Base-by-base conservation (phyloP, 1,140 invertebrate genomes). In the Tigriopus japonicus region DNA sequence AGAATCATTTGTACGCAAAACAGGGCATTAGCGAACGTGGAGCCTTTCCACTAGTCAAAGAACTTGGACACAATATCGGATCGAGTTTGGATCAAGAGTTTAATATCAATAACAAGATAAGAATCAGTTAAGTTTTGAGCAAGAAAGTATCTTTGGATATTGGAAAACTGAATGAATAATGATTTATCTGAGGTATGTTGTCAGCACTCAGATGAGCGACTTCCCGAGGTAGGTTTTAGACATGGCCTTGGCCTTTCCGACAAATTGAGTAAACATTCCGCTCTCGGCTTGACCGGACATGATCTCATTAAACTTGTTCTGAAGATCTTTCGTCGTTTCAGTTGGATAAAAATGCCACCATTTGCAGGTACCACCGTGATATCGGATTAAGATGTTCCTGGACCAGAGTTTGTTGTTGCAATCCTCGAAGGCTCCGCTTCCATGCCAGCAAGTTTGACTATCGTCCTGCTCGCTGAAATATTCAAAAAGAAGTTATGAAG, bases 281-380 rank as follows among this genome's bases (percentile, higher is more conserved):
- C 21, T 49, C 17, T 41, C 55, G 5, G 28, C 13, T 23, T 58
- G 28, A 17, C 55, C 55, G 17, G 55, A 40, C 35, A 58, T 43
- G 13, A 58, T 58, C 15, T 60, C 42, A 15, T 24, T 10, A 19
- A 60, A 60, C 58, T 60, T 60, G 49, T 3, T 6, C 15, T 51
- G 17, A 15, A 60, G 35, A 13, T 60, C 58, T 13, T 13, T 2
- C 2, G 10, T 14, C 42, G 15, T 23, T 28, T 60, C 58, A 6
- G 49, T 21, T 1, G 58, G 58, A 49, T 60, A 60, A 23, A 60
- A 60, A 28, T 60, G 58, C 58, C 58, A 60, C 58, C 58, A 60
- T 52, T 60, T 60, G 43, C 58, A 60, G 17, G 21, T 21, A 6
- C 15, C 17, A 3, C 58, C 58, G 49, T 60, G 41, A 19, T 60